phyloP scores from a whole-genome alignment of 2,113 vertebrate genomes.

The Ranitomeya variabilis region DNA sequence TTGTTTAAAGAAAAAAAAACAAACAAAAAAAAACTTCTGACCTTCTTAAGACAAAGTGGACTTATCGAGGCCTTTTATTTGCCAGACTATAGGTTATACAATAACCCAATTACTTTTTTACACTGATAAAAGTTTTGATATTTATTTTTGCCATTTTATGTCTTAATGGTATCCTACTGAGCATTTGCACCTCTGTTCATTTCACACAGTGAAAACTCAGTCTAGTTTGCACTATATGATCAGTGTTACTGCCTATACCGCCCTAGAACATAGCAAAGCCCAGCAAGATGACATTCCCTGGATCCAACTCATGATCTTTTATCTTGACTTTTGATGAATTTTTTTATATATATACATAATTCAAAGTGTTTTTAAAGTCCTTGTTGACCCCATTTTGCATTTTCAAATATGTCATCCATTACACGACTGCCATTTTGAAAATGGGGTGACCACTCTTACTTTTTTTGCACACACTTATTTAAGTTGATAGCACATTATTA shows the following conservation, averaged over 20 bases:
- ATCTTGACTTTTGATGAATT: background rate
- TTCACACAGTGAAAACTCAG: slow-evolving; percentile 83
- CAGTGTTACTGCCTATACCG: slow-evolving; percentile 97
- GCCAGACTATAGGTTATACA: slow-evolving; percentile 99
- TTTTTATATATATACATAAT: background rate
- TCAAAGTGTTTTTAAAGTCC: slow-evolving; percentile 13
- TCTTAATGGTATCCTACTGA: slow-evolving; percentile 98
- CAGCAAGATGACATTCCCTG: slow-evolving; percentile 74
- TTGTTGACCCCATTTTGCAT: slow-evolving; percentile 2
- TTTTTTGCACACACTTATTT: slow-evolving; percentile 6
- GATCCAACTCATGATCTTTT: slow-evolving; percentile 58
- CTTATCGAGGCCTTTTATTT: slow-evolving; percentile 98
- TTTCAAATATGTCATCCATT: background rate
- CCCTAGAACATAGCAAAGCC: slow-evolving; percentile 58
- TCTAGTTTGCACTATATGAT: slow-evolving; percentile 98
- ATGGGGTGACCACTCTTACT: slow-evolving; percentile 23
- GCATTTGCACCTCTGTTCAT: slow-evolving; percentile 90
- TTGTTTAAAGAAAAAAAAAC: slow-evolving; percentile 68
- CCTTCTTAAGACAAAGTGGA: slow-evolving; percentile 87
- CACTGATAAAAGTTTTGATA: slow-evolving; percentile 99
- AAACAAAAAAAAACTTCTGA: slow-evolving; percentile 76
- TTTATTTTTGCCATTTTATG: slow-evolving; percentile 99
- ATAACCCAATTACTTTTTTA: slow-evolving; percentile 99
- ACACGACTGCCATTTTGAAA: slow-evolving; percentile 3
- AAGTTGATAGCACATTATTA: slow-evolving; percentile 12